These are phyloP conservation scores for Grammomys surdaster DNA, from an alignment of 2,113 vertebrate species.

Conservation along the genomic window DNA sequence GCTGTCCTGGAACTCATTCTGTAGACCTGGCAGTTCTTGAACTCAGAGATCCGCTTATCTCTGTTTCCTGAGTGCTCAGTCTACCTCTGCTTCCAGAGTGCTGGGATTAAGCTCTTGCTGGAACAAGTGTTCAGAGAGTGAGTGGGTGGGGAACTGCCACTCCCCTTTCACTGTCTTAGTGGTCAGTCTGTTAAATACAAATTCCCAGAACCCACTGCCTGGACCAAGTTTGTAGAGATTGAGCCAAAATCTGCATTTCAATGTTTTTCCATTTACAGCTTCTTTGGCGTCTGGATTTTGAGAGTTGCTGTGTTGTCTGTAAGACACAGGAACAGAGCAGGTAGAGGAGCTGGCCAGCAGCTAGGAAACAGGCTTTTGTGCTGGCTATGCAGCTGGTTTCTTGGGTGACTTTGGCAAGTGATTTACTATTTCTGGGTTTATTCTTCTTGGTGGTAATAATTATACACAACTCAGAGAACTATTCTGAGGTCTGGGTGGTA, in stretches of 20 bases:
- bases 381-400: background rate
- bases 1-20: too few species aligned
- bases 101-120: background rate
- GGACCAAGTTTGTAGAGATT: background rate
- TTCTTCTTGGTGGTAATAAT: conserved; percentile 33
- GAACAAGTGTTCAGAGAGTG: background rate
- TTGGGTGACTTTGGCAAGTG: conserved; percentile 7
- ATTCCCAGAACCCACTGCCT: background rate
- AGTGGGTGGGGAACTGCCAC: background rate
- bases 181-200: background rate
- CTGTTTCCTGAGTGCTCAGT: too few species aligned
- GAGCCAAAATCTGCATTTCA: background rate
- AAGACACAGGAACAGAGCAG: background rate
- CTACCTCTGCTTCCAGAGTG: too few species aligned
- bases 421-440: conserved; percentile 1
- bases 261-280: background rate
- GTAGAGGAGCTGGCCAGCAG: background rate
- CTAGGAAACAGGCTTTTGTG: background rate
- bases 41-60: too few species aligned
- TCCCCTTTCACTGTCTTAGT: background rate
- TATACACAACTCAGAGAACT: background rate
- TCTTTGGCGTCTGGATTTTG: background rate
- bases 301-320: background rate
- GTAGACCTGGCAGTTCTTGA: too few species aligned
- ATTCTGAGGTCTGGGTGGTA: background rate